Evolutionary conservation across 2,888 invertebrate species (phyloP).

Genomic region (Agrochola lychnidis): DNA sequence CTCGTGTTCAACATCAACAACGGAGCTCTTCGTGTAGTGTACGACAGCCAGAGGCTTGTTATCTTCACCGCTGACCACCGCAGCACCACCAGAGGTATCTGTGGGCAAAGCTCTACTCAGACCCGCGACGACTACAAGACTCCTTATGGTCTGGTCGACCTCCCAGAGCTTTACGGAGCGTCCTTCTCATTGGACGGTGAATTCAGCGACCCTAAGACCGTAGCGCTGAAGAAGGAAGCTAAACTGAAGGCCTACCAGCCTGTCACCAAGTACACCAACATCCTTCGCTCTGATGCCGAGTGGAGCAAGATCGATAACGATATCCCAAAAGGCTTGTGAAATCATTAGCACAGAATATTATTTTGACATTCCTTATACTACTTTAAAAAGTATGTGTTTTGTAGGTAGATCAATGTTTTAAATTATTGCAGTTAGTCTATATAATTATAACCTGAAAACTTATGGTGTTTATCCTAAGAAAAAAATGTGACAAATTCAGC

Average conservation of each 20-base stretch:
- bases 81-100: constrained; percentile 91
- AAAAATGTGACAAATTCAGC: background rate
- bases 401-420: background rate
- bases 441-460: background rate
- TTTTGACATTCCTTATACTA: background rate
- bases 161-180: constrained; percentile 89
- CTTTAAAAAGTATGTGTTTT: background rate
- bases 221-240: constrained; percentile 82
- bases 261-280: constrained; percentile 73
- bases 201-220: constrained; percentile 83
- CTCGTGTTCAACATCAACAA: constrained; percentile 64
- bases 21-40: constrained; percentile 87
- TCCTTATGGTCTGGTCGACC: constrained; percentile 90
- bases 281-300: constrained; percentile 77
- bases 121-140: constrained; percentile 90
- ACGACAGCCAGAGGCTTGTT: constrained; percentile 90
- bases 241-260: constrained; percentile 82
- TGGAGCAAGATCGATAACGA: constrained; percentile 70
- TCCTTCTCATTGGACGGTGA: constrained; percentile 90
- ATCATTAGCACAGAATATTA: background rate
- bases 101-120: constrained; percentile 92
- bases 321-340: background rate
- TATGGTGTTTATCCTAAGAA: background rate
- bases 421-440: background rate
- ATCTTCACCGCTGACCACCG: constrained; percentile 85